phyloP scores from a whole-genome alignment of 37 sponge, comb jelly and placozoan genomes.

The Geodia barretti region DNA sequence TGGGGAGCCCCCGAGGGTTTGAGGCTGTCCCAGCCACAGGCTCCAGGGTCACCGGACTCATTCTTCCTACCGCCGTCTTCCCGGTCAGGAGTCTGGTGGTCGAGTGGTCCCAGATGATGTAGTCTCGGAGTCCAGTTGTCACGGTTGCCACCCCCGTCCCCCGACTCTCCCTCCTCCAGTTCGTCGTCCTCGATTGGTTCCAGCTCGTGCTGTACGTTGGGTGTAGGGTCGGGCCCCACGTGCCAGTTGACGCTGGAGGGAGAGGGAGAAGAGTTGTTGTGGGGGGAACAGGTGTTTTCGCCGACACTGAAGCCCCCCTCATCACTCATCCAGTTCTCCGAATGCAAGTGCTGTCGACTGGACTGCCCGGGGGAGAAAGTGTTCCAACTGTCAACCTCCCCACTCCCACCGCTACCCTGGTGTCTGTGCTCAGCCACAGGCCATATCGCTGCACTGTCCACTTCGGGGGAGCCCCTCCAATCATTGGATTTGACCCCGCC shows the following conservation, averaged over 20 bases:
- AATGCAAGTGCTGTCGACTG: neutral
- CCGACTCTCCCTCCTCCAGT: neutral
- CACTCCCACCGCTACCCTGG: conserved; percentile 2
- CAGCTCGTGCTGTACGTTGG: conserved; percentile 23
- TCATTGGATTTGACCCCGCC: neutral
- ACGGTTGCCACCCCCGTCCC: too few relatives aligned
- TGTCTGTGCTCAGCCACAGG: neutral
- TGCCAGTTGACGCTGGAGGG: neutral
- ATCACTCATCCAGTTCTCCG: conserved; percentile 20
- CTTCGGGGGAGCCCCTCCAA: conserved; percentile 2
- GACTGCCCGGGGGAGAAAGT: neutral
- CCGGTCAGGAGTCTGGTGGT: neutral
- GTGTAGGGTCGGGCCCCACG: neutral
- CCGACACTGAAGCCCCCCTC: conserved; percentile 2
- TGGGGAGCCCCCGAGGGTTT: conserved; percentile 6
- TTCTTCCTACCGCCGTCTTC: neutral
- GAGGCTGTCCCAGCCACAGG: conserved; percentile 10
- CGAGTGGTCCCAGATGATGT: neutral
- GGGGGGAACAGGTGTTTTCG: neutral
- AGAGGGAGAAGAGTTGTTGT: neutral
- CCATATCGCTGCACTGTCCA: neutral
- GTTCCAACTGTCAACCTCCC: neutral
- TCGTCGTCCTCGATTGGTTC: conserved; percentile 7
- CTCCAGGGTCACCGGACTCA: neutral
- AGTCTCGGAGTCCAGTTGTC: neutral